These are phyloP conservation scores for Drosophila anomalata DNA, from an alignment of 2,888 invertebrate genomes.

Conservation along the genomic window DNA sequence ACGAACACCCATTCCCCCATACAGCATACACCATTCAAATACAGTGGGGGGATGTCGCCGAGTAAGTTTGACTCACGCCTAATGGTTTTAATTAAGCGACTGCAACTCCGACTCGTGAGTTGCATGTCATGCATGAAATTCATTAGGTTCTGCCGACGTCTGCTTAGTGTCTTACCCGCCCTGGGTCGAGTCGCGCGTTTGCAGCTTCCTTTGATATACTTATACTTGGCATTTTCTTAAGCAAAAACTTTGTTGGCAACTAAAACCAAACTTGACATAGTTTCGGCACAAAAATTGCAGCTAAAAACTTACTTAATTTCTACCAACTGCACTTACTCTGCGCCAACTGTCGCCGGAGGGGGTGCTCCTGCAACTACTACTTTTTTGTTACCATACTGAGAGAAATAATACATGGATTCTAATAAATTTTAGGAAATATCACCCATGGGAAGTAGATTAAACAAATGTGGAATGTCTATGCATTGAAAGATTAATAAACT, in stretches of 20 bases:
- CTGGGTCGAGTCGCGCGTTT: slow-evolving; percentile 23
- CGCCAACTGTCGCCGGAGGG: slow-evolving; percentile 63
- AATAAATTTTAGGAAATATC: background rate
- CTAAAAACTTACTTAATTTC: slow-evolving; percentile 79
- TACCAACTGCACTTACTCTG: slow-evolving; percentile 74
- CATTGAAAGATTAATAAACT: background rate
- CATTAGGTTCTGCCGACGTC: slow-evolving; percentile 60
- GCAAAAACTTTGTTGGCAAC: slow-evolving; percentile 75
- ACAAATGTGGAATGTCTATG: too few relatives aligned
- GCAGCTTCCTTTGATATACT: slow-evolving; percentile 66
- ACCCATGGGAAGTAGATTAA: background rate
- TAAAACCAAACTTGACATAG: slow-evolving; percentile 79
- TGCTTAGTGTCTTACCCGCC: slow-evolving; percentile 34
- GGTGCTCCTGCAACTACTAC: background rate
- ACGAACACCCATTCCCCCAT: background rate
- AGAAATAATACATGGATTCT: slow-evolving; percentile 21
- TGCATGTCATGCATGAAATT: slow-evolving; percentile 76
- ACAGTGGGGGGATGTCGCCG: slow-evolving; percentile 55
- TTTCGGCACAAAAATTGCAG: slow-evolving; percentile 76
- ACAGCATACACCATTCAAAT: slow-evolving; percentile 47
- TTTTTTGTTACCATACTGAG: slow-evolving; percentile 1
- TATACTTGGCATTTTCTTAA: slow-evolving; percentile 71
- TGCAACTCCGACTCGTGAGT: slow-evolving; percentile 57
- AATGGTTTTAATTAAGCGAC: slow-evolving; percentile 77
- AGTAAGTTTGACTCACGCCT: slow-evolving; percentile 58